Base-by-base conservation (phyloP, 2,113 vertebrate genomes). In the Oenanthe oenanthe region DNA sequence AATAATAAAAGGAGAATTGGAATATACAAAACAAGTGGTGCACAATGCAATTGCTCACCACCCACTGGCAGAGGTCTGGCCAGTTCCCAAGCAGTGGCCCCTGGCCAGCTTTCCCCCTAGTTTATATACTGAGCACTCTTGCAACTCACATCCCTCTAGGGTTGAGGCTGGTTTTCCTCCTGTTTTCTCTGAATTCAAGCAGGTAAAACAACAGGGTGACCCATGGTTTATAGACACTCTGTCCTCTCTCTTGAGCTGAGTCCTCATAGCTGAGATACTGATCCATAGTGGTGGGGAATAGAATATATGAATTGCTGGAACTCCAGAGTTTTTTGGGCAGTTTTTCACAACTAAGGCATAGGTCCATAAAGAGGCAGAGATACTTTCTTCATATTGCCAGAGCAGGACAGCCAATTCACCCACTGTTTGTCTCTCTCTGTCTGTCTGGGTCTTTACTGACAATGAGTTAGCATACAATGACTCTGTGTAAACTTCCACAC, bases 381-480 rank as follows among this genome's bases (percentile, higher is more conserved):
- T 22, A 13, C 12, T 13, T 40, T 9, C 25, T 51, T 71, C 38
- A 17, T 65, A 63, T 28, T 36, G 21, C 38, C 8, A 9, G 25
- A 71, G n/a, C 8, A 28, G 40, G 12, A 31, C 14, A 47, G 12
- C 12, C 38, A 63, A 6, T 47, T 89, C 50, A 36, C 31, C 18
- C 57, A 29, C 50, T 12, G 4, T 36, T 24, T 51, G 25, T 22
- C 7, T 48, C 61, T 66, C 42, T 51, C 21, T 24, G 6, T 57
- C 32, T 36, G 47, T 71, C 72, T 29, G 36, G 26, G 26, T n/a
- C 21, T 10, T 32, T 57, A 21, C 61, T 51, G 50, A 31, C 18
- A 42, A 32, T 5, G 19, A 32, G n/a, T 29, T 29, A 16, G 43
- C n/a, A 20, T 42, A n/a, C 0, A 0, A 8, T 28, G 57, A 10